Evolutionary conservation across 2,888 invertebrate species (phyloP), one percentile per base, ranked within the genome.

Genomic region (Sesia apiformis): DNA sequence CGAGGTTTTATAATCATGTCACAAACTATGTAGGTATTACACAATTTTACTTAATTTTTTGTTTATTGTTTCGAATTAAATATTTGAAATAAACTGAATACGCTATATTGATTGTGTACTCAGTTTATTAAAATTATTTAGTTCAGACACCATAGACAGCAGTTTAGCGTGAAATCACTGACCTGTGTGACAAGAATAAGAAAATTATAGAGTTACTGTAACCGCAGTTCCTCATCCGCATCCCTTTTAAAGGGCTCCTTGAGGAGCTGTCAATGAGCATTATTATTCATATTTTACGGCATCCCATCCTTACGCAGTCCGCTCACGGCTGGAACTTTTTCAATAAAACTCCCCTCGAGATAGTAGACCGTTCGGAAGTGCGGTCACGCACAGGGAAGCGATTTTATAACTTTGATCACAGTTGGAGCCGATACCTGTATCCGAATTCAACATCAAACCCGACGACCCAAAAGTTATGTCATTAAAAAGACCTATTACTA

Each of bases 381-480:
- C 76, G 80, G 85, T 87, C 88, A 87, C 88, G 88, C 80, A 83
- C 59, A 67, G 64, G 69, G 61, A 74, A 84, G 71, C 86, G 84
- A 83, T 88, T 87, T 87, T 87, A 85, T 85, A 84, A 83, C 86
- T 87, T 86, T 84, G 39, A 85, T 85, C 83, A 77, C 76, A 67
- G 69, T 67, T 65, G 63, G 67, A 61, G 58, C 69, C 73, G 65
- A 78, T 83, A 83, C 81, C 81, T 81, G 78, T 59, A 60, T 61
- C 60, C 59, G 63, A 58, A 55, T 56, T 56, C 51, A 56, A 55
- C 54, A 55, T 58, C 56, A 56, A 55, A 56, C 53, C 43, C 54
- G 51, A 51, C 53, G 57, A 56, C 62, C 63, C 64, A 55, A 63
- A 65, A 67, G 59, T 68, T 65, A 55, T 39, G 57, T 57, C 60